Evolutionary conservation across 2,113 vertebrate genomes (phyloP), one percentile per base, ranked within the genome.

Genomic region (Paramisgurnus dabryanus): DNA sequence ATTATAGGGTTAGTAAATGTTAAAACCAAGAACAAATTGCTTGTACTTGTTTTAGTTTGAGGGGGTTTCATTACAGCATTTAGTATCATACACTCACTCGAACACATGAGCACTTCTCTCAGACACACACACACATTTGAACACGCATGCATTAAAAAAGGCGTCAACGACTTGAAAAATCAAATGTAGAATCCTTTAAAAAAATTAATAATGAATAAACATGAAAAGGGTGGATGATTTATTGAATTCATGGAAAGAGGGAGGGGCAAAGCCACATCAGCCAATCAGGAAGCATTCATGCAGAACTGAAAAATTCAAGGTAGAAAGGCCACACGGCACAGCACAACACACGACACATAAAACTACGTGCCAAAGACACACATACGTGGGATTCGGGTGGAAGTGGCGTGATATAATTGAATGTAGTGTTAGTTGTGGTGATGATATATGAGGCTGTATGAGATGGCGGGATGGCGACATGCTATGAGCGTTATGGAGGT

Each of bases 401-500:
- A 83, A 83, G 86, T 89, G 89, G 91, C 90, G 91, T 92, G 90
- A 85, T 81, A 83, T 66, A 89, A 89, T 27, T 83, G 86, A 63
- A 78, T 91, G 86, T 83, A 87, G 89, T 92, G 90, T 90, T 90
- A 91, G 90, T 90, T 88, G 89, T 90, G 90, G 90, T 90, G 87
- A 74, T 85, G 72, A 66, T 55, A 60, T 50, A 85, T 88, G 88
- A 86, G 47, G 81, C 72, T 81, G 84, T 73, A 73, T 43, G 45
- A 66, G 82, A 79, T 86, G 85, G 79, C 77, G 72, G 83, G 85
- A 84, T 87, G 93, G 93, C 92, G 93, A 92, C 95, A 97, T 96
- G 96, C 96, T 95, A 97, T 97, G 96, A 95, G 94, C 93, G 93
- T 87, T 90, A 87, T 91, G 87, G 84, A 90, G 88, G 93, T 94